Conservation (phyloP, 1,140 invertebrate species). For the Magallana ariakensis region DNA sequence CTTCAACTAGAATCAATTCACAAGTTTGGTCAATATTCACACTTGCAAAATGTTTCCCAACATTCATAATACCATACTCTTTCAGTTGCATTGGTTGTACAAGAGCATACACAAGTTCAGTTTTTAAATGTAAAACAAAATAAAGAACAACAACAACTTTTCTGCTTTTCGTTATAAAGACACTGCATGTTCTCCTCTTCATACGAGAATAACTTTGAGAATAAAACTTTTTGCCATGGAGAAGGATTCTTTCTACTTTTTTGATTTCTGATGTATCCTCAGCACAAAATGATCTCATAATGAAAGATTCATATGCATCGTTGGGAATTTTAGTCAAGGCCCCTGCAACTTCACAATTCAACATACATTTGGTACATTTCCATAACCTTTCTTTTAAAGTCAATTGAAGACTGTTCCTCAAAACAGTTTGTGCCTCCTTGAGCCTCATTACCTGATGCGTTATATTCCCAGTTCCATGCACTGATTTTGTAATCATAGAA, state of each 20-base stretch:
- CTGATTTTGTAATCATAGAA: slow-evolving; percentile 40
- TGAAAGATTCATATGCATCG: not conserved
- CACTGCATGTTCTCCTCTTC: slow-evolving; percentile 1
- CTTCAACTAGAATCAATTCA: slow-evolving; percentile 18
- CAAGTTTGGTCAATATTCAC: slow-evolving; percentile 10
- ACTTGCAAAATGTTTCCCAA: slow-evolving; percentile 3
- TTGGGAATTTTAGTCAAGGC: not conserved
- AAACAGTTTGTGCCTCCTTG: not conserved
- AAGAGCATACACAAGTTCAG: slow-evolving; percentile 30
- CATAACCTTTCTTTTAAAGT: not conserved
- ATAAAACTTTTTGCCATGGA: slow-evolving; percentile 16
- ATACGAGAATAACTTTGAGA: slow-evolving; percentile 3
- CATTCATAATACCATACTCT: slow-evolving; percentile 9
- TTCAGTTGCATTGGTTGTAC: slow-evolving; percentile 27
- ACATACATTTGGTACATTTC: slow-evolving; percentile 25
- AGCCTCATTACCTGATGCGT: slow-evolving; percentile 5
- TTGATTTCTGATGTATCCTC: not conserved
- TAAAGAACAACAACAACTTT: not conserved
- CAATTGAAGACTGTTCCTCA: slow-evolving; percentile 1
- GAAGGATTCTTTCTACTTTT: slow-evolving; percentile 14
- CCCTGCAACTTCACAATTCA: slow-evolving; percentile 17
- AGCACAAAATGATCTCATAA: not conserved
- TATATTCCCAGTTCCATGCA: slow-evolving; percentile 51
- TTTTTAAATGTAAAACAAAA: slow-evolving; percentile 31
- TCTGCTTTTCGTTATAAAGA: not conserved